Evolutionary conservation across 2,888 invertebrate species (phyloP).

Genomic region (Tiliacea citrago): DNA sequence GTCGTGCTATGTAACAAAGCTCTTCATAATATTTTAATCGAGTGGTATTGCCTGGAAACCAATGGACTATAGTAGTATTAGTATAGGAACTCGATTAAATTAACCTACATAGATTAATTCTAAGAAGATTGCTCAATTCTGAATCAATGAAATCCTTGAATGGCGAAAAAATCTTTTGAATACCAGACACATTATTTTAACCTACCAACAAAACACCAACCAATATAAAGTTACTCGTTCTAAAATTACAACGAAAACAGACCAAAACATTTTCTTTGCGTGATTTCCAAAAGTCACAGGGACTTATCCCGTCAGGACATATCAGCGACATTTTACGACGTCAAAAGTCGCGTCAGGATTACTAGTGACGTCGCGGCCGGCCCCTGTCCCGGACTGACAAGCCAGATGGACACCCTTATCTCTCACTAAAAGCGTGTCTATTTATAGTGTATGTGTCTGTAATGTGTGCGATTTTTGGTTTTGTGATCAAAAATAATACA

Average conservation of each 20-base stretch:
- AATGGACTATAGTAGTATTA: no score
- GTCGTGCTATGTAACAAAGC: no score
- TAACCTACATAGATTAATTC: no score
- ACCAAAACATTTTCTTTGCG: conserved; percentile 65
- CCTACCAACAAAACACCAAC: not conserved
- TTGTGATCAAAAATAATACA: not conserved
- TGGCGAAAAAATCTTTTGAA: no score
- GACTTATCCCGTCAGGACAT: conserved; percentile 70
- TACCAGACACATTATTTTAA: not conserved
- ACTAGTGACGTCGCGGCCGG: conserved; percentile 66
- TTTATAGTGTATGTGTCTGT: conserved; percentile 48
- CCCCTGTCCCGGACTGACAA: conserved; percentile 69
- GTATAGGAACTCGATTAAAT: no score
- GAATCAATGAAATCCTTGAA: no score
- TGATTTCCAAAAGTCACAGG: conserved; percentile 64
- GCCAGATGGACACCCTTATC: conserved; percentile 72
- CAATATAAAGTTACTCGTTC: not conserved
- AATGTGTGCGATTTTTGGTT: conserved; percentile 3
- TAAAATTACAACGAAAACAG: conserved; percentile 49
- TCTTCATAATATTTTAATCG: no score
- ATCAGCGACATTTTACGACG: conserved; percentile 71
- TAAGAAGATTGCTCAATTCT: no score
- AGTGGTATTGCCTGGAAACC: no score
- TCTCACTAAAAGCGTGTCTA: conserved; percentile 67
- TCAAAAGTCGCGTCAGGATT: conserved; percentile 73